Base-by-base conservation (phyloP, 2,888 invertebrate species). In the Drosophila paramelanica region DNA sequence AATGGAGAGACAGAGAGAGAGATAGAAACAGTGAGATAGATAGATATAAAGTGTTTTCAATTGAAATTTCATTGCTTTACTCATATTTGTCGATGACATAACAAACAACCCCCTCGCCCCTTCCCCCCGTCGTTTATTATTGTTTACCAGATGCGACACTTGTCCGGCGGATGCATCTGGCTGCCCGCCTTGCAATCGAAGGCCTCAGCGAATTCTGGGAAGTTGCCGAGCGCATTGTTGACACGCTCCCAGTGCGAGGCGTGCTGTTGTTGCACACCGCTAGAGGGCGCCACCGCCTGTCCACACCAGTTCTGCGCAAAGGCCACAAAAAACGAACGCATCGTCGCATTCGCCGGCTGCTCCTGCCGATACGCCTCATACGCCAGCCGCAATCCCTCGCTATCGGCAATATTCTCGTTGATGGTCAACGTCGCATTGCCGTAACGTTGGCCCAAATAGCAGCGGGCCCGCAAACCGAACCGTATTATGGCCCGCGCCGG, bases 271-370 rank as follows among this genome's bases (percentile, higher is more conserved):
- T 58, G 62, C 5, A 31, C 8, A 8, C n/a, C 39, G 39, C 27
- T 27, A 5, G 52, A 33, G 3, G 73, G 49, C 1, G 50, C 8
- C 1, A 47, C 27, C 0, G 67, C 70, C 5, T 74, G 72, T 5
- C 89, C 89, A 10, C 91, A 91, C 91, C 91, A 92, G 17, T 84
- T 88, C 60, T 91, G 92, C 0, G 92, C 91, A 33, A 89, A 91
- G 27, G 90, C 88, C 10, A 89, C 58, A 62, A 92, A 91, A 67
- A 91, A 92, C 13, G 36, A 20, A 1, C 69, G 68, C 60, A 50
- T 31, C 31, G 43, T 10, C 0, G 46, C 20, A 2, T 58, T 42
- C 3, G 23, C 25, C 10, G 53, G 13, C 13, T 49, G 58, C 20
- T 77, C 27, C 41, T 72, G 64, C 13, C 77, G 67, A 7, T 76